Percentiles rank a stretch among this genome's conserved stretches.
Conservation (phyloP, 2,797 vertebrate genomes). For the Acanthis flammea region DNA sequence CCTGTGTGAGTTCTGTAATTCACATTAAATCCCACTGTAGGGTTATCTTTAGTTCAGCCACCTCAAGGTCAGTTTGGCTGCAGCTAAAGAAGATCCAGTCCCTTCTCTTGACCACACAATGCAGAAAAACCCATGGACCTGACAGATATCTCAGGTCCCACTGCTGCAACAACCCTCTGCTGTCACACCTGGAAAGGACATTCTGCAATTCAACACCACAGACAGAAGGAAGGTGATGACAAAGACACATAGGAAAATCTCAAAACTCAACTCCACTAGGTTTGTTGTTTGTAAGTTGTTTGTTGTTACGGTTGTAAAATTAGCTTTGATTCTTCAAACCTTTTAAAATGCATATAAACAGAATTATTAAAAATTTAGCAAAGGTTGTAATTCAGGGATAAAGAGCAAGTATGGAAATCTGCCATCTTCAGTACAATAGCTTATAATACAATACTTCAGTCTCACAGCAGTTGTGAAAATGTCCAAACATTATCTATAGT, state of each 20-base stretch:
- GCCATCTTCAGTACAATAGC: neutral
- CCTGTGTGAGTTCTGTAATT: neutral
- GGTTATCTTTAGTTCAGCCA: neutral
- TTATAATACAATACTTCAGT: neutral
- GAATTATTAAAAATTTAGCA: neutral
- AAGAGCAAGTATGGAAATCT: neutral
- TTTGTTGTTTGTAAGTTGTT: neutral
- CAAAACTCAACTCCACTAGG: neutral
- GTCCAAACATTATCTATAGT: neutral
- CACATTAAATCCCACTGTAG: rapidly evolving
- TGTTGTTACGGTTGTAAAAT: neutral
- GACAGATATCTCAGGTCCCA: neutral
- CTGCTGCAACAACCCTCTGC: neutral
- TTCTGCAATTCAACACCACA: neutral
- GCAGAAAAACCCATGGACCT: neutral
- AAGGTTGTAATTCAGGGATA: neutral
- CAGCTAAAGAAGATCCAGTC: neutral
- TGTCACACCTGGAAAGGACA: neutral
- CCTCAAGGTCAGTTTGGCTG: neutral
- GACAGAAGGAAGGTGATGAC: neutral
- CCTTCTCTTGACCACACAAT: neutral
- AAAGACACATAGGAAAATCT: neutral
- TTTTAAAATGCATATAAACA: neutral
- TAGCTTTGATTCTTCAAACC: neutral
- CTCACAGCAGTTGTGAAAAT: neutral